Base-by-base conservation (phyloP, 2,113 vertebrate species). In the Lucifuga dentata region DNA sequence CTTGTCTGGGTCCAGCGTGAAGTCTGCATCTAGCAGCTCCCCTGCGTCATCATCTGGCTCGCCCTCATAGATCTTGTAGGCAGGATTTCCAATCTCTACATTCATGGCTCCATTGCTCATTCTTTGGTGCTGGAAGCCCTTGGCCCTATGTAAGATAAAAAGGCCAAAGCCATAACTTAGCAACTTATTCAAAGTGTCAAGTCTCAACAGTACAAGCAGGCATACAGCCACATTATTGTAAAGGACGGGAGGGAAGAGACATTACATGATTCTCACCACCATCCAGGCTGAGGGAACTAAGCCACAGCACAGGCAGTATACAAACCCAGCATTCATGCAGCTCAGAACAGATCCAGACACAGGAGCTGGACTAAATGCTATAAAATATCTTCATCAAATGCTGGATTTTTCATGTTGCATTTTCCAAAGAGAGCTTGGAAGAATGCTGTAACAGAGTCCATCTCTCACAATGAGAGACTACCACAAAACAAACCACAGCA, bases 101-200 rank as follows among this genome's bases (percentile, higher is more conserved):
- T 99, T 99, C 96, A 99, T 97, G 84, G 96, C 95, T 2, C 97
- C 97, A 0, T 98, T 99, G 0, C 95, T 97, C 97, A 99, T 98
- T 64, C 97, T 88, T 88, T 98, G 97, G 88, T 98, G 96, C 90
- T 98, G 96, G 93, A 98, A 98, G 67, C 96, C 96, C 91, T 98
- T 99, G 45, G 97, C 95, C 13, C 97, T 98, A 20, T 17, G 62
- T 15, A 44, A 58, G 44, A 19, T n/a, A 50, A 21, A 0, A 69
- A 35, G 1, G 6, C 15, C n/a, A 29, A 5, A 23, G 63, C 79
- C 41, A 60, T 2, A 60, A 15, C 16, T 38, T 48, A 3, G 8
- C 11, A 2, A 58, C 32, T 36, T 12, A 9, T 16, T 12, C 1
- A 3, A 50, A 8, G 4, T 19, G 15, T 13, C 12, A 9, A 48